Percentiles rank a stretch among this genome's conserved stretches.
Conservation (phyloP, 2,113 vertebrate genomes). For the Odobenus rosmarus region DNA sequence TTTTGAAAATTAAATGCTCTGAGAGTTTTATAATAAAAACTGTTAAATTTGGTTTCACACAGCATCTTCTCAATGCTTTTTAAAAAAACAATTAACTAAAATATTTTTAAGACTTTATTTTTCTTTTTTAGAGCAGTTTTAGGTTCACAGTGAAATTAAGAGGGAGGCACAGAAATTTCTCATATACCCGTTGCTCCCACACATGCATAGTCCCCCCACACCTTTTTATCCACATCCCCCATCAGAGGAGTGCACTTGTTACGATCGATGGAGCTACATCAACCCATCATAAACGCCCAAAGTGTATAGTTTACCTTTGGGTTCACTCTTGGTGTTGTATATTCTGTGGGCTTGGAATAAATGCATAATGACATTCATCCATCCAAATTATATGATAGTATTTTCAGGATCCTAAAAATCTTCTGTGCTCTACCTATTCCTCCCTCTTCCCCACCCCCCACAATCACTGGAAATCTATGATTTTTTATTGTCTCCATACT, state of each 20-base stretch:
- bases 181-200: neutral
- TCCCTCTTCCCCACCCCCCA: neutral
- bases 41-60: neutral
- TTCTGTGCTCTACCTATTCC: neutral
- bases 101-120: neutral
- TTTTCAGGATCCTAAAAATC: neutral
- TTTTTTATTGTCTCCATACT: neutral
- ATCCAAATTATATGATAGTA: neutral
- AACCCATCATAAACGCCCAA: neutral
- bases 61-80: neutral
- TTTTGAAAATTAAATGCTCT: slow-evolving; percentile 22
- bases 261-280: neutral
- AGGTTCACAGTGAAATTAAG: neutral
- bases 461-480: neutral
- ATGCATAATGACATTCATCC: neutral
- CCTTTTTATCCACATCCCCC: neutral
- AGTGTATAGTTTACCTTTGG: neutral
- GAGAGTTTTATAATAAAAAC: neutral
- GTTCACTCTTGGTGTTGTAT: neutral
- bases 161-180: neutral
- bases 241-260: neutral
- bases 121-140: neutral
- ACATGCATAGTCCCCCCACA: neutral
- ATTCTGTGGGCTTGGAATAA: neutral
- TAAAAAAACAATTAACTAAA: neutral